A percentile compares a stretch with the other conserved stretches of the same genome.
phyloP scores from a whole-genome alignment of 2,888 invertebrate genomes.

The Bombyx huttoni region DNA sequence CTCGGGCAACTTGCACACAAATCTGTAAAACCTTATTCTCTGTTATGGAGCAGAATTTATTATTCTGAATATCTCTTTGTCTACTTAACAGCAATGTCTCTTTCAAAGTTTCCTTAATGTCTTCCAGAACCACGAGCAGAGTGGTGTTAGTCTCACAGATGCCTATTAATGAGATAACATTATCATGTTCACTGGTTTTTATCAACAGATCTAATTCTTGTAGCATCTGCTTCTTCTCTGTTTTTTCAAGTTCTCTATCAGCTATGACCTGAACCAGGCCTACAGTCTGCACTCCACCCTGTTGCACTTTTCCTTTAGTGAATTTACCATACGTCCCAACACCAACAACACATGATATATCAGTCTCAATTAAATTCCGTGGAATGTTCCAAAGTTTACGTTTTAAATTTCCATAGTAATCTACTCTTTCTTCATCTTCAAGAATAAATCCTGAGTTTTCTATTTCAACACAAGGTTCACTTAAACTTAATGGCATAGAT shows the following conservation, averaged over 20 bases:
- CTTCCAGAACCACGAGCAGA: slow-evolving; percentile 81
- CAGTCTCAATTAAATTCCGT: slow-evolving; percentile 79
- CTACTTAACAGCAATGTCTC: slow-evolving; percentile 77
- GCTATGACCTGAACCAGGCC: slow-evolving; percentile 78
- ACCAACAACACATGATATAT: slow-evolving; percentile 78
- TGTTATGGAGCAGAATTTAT: slow-evolving; percentile 72
- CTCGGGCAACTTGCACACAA: slow-evolving; percentile 77
- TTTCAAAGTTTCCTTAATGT: slow-evolving; percentile 78
- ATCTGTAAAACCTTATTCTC: slow-evolving; percentile 77
- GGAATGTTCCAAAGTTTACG: slow-evolving; percentile 82
- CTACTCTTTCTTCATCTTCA: slow-evolving; percentile 78
- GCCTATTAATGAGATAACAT: slow-evolving; percentile 82
- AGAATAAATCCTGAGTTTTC: slow-evolving; percentile 85
- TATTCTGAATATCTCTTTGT: slow-evolving; percentile 60
- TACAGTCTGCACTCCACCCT: slow-evolving; percentile 67
- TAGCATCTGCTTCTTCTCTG: slow-evolving; percentile 71
- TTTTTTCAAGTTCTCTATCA: slow-evolving; percentile 63
- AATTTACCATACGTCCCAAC: slow-evolving; percentile 85
- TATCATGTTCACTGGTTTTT: slow-evolving; percentile 78
- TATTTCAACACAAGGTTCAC: slow-evolving; percentile 84
- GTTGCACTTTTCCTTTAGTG: slow-evolving; percentile 78
- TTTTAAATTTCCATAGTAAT: slow-evolving; percentile 82
- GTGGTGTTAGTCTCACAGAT: slow-evolving; percentile 85
- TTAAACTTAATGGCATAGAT: slow-evolving; percentile 78
- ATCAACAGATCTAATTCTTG: slow-evolving; percentile 82